Evolutionary conservation across 2,113 vertebrate species (phyloP).

Genomic region (Microcebus ravelobensis): DNA sequence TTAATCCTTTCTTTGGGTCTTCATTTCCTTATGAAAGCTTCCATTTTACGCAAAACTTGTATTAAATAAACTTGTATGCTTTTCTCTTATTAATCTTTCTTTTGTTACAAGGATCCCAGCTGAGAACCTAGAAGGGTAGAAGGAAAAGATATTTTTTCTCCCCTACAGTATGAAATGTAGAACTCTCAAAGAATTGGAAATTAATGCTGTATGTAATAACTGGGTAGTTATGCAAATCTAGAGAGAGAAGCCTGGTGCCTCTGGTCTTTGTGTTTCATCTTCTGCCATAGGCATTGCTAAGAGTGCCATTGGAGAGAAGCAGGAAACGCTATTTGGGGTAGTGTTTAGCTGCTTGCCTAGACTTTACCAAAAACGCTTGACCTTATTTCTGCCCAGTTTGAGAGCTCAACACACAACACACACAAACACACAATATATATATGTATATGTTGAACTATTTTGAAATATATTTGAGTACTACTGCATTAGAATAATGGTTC

Average conservation of each 20-base stretch:
- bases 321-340: neutral
- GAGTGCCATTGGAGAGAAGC: neutral
- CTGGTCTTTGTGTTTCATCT: neutral
- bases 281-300: neutral
- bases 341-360: neutral
- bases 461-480: neutral
- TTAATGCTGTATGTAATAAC: neutral
- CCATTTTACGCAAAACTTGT: no score
- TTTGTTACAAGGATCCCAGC: neutral
- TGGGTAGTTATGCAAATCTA: neutral
- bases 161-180: neutral
- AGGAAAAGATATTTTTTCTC: neutral
- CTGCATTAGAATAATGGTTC: neutral
- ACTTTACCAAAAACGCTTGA: neutral
- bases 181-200: neutral
- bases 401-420: neutral
- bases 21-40: no score
- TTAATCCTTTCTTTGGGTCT: no score
- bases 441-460: neutral
- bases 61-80: neutral
- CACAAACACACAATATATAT: neutral
- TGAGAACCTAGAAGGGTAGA: neutral
- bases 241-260: neutral
- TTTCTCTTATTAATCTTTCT: neutral
- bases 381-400: neutral